phyloP scores from a whole-genome alignment of 2,113 vertebrate species.

The Telmatochromis sp. region DNA sequence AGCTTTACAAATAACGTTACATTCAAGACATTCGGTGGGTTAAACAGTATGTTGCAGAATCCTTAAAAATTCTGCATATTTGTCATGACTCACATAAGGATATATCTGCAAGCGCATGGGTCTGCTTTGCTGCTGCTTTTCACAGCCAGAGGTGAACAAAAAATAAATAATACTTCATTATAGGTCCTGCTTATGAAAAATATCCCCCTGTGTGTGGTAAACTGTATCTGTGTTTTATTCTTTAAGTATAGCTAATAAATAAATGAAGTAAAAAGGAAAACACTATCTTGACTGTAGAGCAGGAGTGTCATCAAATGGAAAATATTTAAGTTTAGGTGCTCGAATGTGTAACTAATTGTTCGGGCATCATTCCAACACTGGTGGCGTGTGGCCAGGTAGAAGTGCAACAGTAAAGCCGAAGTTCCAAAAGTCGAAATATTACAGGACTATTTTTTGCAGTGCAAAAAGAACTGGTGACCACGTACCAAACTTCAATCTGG shows the following conservation, averaged over 20 bases:
- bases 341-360: neutral
- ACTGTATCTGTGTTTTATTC: neutral
- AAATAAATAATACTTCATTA: neutral
- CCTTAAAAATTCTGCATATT: neutral
- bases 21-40: conserved; percentile 48
- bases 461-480: neutral
- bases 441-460: neutral
- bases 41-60: neutral
- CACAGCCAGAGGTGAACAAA: neutral
- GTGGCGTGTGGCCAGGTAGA: neutral
- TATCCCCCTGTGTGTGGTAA: neutral
- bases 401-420: conserved; percentile 17
- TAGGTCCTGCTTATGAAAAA: neutral
- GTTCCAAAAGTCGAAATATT: neutral
- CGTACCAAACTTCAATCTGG: neutral
- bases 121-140: neutral
- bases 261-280: neutral
- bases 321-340: neutral
- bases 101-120: neutral
- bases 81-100: neutral
- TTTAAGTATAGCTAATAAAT: neutral
- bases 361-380: neutral
- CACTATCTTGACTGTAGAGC: neutral
- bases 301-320: neutral
- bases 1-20: neutral